Conservation (phyloP, 1,140 invertebrate genomes). For the Proales similis region DNA sequence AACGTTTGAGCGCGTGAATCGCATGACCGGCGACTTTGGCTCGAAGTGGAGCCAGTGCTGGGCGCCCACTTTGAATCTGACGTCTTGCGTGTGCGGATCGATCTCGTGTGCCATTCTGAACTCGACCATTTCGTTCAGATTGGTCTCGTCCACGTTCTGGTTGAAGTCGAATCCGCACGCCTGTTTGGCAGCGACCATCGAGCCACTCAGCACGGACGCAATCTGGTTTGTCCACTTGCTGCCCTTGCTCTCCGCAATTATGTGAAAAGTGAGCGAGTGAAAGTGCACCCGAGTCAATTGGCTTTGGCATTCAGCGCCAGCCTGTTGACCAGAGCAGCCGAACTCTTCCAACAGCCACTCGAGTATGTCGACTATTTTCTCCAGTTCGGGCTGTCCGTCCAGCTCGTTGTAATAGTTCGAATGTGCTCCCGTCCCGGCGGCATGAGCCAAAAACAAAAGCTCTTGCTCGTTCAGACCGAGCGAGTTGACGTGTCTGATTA, state of each 20-base stretch:
- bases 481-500: constrained; percentile 26
- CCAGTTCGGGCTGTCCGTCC: constrained; percentile 4
- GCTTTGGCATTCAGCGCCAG: too few species aligned
- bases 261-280: constrained; percentile 55
- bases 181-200: constrained; percentile 51
- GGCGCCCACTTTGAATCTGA: constrained; percentile 40
- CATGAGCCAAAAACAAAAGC: constrained; percentile 31
- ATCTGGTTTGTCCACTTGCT: constrained; percentile 51
- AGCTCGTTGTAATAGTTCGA: constrained; percentile 19
- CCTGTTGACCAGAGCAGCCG: constrained; percentile 46
- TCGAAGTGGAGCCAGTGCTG: constrained; percentile 41
- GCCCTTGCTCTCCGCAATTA: constrained; percentile 46
- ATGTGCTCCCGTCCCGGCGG: background rate
- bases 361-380: constrained; percentile 53
- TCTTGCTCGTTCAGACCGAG: constrained; percentile 39
- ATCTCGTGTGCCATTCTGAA: constrained; percentile 49
- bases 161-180: constrained; percentile 50
- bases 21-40: constrained; percentile 45
- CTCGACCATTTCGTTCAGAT: constrained; percentile 42
- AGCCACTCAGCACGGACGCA: constrained; percentile 52
- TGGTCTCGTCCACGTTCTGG: constrained; percentile 42
- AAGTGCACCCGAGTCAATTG: constrained; percentile 54
- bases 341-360: constrained; percentile 51
- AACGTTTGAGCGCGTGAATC: constrained; percentile 49
- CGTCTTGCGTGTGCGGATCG: constrained; percentile 47